Conservation (phyloP, 2,888 invertebrate genomes). For the Cryptocephalus moraei region DNA sequence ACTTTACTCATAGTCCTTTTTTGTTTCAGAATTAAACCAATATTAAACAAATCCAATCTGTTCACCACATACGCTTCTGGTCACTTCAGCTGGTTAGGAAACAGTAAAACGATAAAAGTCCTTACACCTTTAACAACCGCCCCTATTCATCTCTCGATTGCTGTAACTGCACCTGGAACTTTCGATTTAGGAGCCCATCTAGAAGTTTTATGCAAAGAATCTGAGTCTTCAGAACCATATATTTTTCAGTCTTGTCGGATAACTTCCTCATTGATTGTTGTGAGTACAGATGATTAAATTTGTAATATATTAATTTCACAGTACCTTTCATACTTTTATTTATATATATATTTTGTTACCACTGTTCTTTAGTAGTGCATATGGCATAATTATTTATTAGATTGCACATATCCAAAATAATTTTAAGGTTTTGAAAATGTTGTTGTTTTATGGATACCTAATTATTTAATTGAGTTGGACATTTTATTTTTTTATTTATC, state of each 20-base stretch:
- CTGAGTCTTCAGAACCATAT: conserved; percentile 21
- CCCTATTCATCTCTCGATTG: conserved; percentile 38
- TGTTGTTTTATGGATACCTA: too few species aligned
- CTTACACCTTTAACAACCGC: conserved; percentile 30
- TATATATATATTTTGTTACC: too few species aligned
- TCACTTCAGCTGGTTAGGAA: conserved; percentile 34
- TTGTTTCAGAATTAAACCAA: conserved; percentile 5
- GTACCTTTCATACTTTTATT: neutral
- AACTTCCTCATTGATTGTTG: conserved; percentile 29
- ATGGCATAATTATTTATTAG: neutral
- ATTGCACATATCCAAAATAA: neutral
- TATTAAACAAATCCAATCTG: too few species aligned
- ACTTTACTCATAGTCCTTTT: too few species aligned
- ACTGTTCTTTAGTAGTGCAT: too few species aligned
- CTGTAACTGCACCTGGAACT: conserved; percentile 54
- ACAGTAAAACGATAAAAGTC: conserved; percentile 26
- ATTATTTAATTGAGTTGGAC: too few species aligned
- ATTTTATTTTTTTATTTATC: too few species aligned
- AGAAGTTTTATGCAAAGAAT: conserved; percentile 37
- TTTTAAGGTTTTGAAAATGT: too few species aligned
- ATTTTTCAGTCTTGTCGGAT: conserved; percentile 31
- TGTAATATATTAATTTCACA: neutral
- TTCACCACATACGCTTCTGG: conserved; percentile 27
- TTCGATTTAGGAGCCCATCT: conserved; percentile 57
- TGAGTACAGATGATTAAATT: conserved; percentile 19